phyloP scores from a whole-genome alignment of 2,113 vertebrate genomes.

The Pantherophis guttatus region DNA sequence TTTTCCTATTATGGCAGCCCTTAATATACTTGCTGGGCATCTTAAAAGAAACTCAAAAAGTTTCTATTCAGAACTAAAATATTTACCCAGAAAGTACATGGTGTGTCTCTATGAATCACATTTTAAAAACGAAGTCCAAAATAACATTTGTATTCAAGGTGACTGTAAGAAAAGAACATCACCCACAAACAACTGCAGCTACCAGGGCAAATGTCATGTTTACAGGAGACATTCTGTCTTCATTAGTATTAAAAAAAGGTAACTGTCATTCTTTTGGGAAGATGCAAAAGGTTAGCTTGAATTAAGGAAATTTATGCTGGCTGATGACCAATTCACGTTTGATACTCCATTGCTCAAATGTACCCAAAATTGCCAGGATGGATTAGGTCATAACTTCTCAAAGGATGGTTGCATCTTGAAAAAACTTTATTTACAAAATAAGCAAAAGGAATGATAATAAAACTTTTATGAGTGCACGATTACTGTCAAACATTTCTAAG shows the following conservation, averaged over 20 bases:
- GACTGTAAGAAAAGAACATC: not conserved
- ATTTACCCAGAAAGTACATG: not conserved
- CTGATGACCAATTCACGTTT: not conserved
- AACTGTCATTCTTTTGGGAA: not conserved
- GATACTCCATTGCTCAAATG: not conserved
- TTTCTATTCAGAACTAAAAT: not conserved
- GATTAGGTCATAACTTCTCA: not conserved
- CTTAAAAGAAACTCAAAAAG: not conserved
- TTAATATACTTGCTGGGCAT: slow-evolving; percentile 6
- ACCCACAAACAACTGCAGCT: not conserved
- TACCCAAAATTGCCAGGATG: not conserved
- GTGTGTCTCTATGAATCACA: not conserved
- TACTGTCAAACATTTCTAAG: not conserved
- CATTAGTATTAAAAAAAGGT: not conserved
- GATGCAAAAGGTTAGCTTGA: not conserved
- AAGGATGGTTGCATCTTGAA: not conserved
- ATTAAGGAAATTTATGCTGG: not conserved
- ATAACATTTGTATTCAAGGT: not conserved
- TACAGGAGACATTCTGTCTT: not conserved
- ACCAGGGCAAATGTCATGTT: not conserved
- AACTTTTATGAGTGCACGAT: not conserved
- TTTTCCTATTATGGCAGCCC: not conserved
- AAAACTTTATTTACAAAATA: not conserved
- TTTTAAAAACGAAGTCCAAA: not conserved
- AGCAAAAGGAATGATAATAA: not conserved